Conservation (phyloP, 2,888 invertebrate species). For the Cryptus viduatorius region DNA sequence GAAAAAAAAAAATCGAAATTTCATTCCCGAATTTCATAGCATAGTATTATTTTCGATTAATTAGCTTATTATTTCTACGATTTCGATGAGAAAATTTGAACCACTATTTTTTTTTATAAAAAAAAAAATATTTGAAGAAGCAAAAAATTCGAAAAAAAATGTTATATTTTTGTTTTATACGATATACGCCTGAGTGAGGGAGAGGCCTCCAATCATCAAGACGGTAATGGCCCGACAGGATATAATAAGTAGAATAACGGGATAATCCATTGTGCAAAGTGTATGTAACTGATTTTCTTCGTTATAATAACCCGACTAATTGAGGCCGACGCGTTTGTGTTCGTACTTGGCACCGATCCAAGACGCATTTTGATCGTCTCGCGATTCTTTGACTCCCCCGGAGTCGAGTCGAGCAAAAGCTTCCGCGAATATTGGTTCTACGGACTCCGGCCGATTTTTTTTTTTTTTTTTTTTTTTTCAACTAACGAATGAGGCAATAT, state of each 20-base stretch:
- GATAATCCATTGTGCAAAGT: not conserved
- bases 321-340: slow-evolving; percentile 79
- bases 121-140: not conserved
- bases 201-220: not conserved
- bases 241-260: not conserved
- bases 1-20: too few species aligned
- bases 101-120: not conserved
- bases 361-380: slow-evolving; percentile 76
- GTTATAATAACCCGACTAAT: slow-evolving; percentile 78
- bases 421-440: slow-evolving; percentile 56
- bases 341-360: slow-evolving; percentile 78
- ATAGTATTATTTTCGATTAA: not conserved
- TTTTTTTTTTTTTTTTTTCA: not conserved
- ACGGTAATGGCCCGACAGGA: slow-evolving; percentile 20
- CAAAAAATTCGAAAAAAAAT: not conserved
- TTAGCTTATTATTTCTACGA: not conserved
- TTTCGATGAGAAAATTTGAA: too few species aligned
- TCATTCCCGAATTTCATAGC: too few species aligned
- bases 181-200: not conserved
- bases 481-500: not conserved
- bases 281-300: slow-evolving; percentile 13
- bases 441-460: not conserved
- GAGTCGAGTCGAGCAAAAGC: slow-evolving; percentile 27
- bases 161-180: not conserved
- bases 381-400: slow-evolving; percentile 31